These are phyloP conservation scores for Myrmophylax atrothorax DNA, from an alignment of 2,113 vertebrate species.

Conservation along the genomic window DNA sequence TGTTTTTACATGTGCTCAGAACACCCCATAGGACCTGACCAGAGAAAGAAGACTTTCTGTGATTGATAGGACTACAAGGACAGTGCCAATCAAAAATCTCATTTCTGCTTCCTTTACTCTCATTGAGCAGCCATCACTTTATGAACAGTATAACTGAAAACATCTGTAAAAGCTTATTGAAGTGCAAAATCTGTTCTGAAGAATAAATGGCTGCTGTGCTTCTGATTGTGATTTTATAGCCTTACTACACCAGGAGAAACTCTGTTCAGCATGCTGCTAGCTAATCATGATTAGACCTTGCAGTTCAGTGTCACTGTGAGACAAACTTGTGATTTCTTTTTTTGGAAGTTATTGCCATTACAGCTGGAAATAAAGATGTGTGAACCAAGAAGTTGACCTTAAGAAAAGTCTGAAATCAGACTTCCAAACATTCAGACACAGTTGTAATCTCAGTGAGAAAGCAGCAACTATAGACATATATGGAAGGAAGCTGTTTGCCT, in stretches of 20 bases:
- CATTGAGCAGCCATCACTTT: neutral
- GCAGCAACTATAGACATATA: neutral
- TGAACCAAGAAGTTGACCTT: neutral
- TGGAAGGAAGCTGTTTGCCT: neutral
- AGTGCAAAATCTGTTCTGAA: neutral
- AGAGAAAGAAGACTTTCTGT: neutral
- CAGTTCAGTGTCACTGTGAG: neutral
- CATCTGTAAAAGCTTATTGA: neutral
- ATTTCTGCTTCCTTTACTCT: neutral
- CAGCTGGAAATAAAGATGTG: neutral
- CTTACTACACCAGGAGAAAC: neutral
- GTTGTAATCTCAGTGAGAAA: neutral
- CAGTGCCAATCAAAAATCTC: neutral
- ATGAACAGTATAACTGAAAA: neutral
- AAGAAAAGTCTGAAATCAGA: neutral
- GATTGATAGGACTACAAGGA: neutral
- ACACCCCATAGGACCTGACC: fast-evolving
- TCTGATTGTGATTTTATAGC: neutral
- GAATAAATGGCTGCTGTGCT: neutral
- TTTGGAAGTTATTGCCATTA: neutral
- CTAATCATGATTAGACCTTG: neutral
- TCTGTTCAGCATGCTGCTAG: neutral
- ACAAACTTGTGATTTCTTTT: neutral
- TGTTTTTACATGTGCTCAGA: neutral
- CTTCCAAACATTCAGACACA: neutral